Conservation (phyloP, 92 coral and sea anemone genomes). For the Epizoanthus scotinus region DNA sequence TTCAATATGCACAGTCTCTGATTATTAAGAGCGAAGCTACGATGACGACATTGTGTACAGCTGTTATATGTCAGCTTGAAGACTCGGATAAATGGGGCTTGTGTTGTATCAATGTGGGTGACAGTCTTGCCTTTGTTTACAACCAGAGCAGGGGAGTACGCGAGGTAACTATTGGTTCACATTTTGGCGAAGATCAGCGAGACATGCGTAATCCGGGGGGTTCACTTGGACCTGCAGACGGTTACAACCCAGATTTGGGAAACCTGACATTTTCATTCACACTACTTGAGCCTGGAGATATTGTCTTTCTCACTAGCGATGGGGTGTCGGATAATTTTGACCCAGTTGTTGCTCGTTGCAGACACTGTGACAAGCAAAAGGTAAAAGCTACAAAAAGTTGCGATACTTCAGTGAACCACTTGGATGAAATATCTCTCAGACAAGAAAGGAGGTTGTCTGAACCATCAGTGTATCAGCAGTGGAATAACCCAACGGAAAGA, state of each 20-base stretch:
- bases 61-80: constrained; percentile 81
- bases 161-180: constrained; percentile 96
- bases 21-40: constrained; percentile 82
- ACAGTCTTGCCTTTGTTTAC: constrained; percentile 88
- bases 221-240: constrained; percentile 91
- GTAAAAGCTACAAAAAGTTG: constrained; percentile 51
- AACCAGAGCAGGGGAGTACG: constrained; percentile 66
- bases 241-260: constrained; percentile 91
- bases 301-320: constrained; percentile 96
- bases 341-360: constrained; percentile 82
- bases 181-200: constrained; percentile 66
- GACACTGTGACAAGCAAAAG: constrained; percentile 57
- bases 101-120: constrained; percentile 95
- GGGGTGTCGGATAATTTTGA: constrained; percentile 98
- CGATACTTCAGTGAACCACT: constrained; percentile 51
- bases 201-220: constrained; percentile 99
- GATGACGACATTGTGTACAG: constrained; percentile 94
- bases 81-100: constrained; percentile 82
- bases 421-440: not conserved
- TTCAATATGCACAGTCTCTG: constrained; percentile 78
- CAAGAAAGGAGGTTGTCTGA: constrained; percentile 34
- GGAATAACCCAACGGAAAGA: constrained; percentile 54
- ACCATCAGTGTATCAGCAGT: constrained; percentile 28
- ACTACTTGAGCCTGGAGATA: constrained; percentile 77
- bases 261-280: constrained; percentile 92